These are phyloP conservation scores for Cataglyphis hispanica DNA, from an alignment of 1,140 invertebrate species.

Conservation along the genomic window DNA sequence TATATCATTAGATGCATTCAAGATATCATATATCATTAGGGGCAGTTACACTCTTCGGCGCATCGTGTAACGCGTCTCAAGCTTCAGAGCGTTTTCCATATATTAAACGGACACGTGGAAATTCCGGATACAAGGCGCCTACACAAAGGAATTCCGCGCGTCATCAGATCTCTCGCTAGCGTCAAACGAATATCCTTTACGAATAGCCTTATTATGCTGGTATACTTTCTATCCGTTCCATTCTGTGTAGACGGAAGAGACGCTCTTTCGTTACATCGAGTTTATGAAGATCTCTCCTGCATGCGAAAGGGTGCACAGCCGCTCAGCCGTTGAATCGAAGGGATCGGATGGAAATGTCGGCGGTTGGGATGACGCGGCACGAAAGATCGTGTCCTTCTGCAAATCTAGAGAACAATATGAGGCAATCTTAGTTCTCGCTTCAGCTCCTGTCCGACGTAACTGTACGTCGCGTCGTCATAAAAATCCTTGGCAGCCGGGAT, in stretches of 20 bases:
- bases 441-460: neutral
- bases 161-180: neutral
- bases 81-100: neutral
- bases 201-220: neutral
- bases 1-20: slow-evolving; percentile 16
- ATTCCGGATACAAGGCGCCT: neutral
- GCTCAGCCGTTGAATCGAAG: neutral
- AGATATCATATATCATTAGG: slow-evolving; percentile 1
- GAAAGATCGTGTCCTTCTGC: slow-evolving; percentile 2
- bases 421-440: neutral
- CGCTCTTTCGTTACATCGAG: neutral
- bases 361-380: neutral
- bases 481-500: neutral
- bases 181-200: neutral
- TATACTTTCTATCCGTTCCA: neutral
- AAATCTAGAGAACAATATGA: slow-evolving; percentile 37
- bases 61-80: neutral
- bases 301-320: neutral
- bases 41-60: neutral
- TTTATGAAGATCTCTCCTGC: slow-evolving; percentile 14
- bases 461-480: slow-evolving; percentile 2
- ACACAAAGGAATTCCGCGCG: neutral
- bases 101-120: neutral
- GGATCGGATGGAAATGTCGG: neutral
- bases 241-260: neutral